These are phyloP conservation scores for Stenodera caucasica DNA, from an alignment of 2,888 invertebrate species.

Conservation along the genomic window DNA sequence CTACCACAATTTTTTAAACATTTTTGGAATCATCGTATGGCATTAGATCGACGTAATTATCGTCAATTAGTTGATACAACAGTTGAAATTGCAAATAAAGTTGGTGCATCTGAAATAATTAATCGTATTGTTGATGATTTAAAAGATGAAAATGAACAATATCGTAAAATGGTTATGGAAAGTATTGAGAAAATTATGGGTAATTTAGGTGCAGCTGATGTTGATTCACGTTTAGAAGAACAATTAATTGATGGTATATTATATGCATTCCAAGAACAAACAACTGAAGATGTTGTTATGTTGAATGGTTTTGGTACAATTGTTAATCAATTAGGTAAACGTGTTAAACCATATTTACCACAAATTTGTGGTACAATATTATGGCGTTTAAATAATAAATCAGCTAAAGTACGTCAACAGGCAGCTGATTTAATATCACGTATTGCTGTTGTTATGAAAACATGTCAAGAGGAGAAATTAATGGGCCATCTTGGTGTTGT, in stretches of 20 bases:
- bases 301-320: conserved; percentile 99
- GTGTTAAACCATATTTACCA: conserved; percentile 97
- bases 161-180: conserved; percentile 99
- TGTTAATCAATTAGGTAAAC: conserved; percentile 94
- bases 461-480: conserved; percentile 98
- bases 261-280: conserved; percentile 99
- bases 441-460: conserved; percentile 99
- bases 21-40: conserved; percentile 99
- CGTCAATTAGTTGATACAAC: conserved; percentile 98
- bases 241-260: conserved; percentile 99
- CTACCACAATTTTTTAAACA: conserved; percentile 98
- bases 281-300: conserved; percentile 99
- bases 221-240: conserved; percentile 97
- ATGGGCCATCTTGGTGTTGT: conserved; percentile 99
- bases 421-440: conserved; percentile 98
- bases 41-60: conserved; percentile 96
- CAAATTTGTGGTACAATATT: conserved; percentile 99
- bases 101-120: conserved; percentile 99
- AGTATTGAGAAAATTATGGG: conserved; percentile 99
- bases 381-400: conserved; percentile 99
- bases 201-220: conserved; percentile 96
- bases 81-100: conserved; percentile 99
- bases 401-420: conserved; percentile 98
- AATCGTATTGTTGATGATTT: conserved; percentile 98
- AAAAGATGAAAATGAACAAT: conserved; percentile 99